Evolutionary conservation across 1,140 invertebrate genomes (phyloP), one percentile per base, ranked within the genome.

Genomic region (Dryas iulia): DNA sequence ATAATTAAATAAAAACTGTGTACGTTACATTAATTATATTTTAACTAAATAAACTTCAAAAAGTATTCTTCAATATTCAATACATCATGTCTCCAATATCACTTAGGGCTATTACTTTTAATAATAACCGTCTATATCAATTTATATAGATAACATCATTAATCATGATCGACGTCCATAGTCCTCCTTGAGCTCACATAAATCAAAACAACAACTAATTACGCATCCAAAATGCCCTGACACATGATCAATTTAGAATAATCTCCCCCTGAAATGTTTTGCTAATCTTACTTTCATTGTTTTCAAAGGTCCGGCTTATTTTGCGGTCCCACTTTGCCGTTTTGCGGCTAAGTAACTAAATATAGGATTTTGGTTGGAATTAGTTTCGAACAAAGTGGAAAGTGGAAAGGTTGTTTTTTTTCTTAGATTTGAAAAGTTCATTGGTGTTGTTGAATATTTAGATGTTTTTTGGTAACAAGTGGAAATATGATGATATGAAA

Each of bases 151-250:
- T 6, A 3, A 6, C 39, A 47, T 47, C 39, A 47, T 47, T 47
- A 21, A 47, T 47, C 39, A 47, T 3, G 18, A 21, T 47, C 14
- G 39, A 47, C 39, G 18, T 47, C 39, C 14, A 21, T 10, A 47
- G 7, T 18, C 39, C 18, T 47, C 39, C 18, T 47, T 47, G 10
- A 21, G 39, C 39, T 21, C 39, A 1, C 59, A 62, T 62, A 62
- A 62, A 62, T 62, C 59, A 62, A 62, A 62, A 14, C 5, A 23
- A 60, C 11, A 25, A 47, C 39, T 47, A 47, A 47, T 24, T 28
- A 52, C 25, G 39, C 10, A 26, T 62, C 35, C 28, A 62, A 62
- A 62, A 62, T 23, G 11, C n/a, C 24, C n/a, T 18, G n/a, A 47
- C 33, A 24, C 24, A 47, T 26, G 47, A 62, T 62, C 59, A 62